Evolutionary conservation across 2,113 vertebrate genomes (phyloP).

Genomic region (Hemibagrus wyckioides): DNA sequence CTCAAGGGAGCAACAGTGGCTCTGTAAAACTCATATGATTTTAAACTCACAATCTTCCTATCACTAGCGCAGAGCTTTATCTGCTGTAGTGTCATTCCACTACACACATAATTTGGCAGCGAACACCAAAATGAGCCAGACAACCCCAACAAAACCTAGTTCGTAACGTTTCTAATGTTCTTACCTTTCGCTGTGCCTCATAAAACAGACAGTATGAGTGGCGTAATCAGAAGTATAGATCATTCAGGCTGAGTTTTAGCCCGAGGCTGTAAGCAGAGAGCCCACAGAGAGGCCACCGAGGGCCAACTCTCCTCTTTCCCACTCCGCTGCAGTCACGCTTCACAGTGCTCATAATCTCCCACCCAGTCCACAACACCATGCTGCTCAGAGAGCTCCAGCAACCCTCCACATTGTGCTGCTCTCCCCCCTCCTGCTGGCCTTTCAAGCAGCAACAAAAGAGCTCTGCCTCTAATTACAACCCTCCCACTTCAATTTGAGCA

Average conservation of each 20-base stretch:
- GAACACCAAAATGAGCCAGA: slow-evolving; percentile 13
- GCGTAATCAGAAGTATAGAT: slow-evolving; percentile 42
- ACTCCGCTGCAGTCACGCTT: slow-evolving; percentile 47
- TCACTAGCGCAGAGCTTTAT: neutral
- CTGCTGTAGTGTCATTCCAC: neutral
- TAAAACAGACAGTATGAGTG: slow-evolving; percentile 36
- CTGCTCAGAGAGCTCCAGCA: slow-evolving; percentile 47
- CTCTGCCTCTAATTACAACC: slow-evolving; percentile 66
- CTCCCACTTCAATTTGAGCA: slow-evolving; percentile 63
- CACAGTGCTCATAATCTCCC: slow-evolving; percentile 60
- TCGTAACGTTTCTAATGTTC: slow-evolving; percentile 17
- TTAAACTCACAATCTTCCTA: neutral
- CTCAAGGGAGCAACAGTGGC: neutral
- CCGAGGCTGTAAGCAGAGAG: slow-evolving; percentile 52
- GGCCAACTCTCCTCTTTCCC: slow-evolving; percentile 43
- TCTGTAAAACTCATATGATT: neutral
- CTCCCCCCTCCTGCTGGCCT: slow-evolving; percentile 43
- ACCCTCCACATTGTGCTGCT: slow-evolving; percentile 32
- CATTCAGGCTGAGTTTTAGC: slow-evolving; percentile 49
- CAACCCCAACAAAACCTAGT: slow-evolving; percentile 12
- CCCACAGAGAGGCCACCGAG: slow-evolving; percentile 48
- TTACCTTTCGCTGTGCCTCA: slow-evolving; percentile 37
- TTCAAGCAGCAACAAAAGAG: slow-evolving; percentile 53
- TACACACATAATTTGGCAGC: slow-evolving; percentile 12
- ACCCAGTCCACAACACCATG: slow-evolving; percentile 54